phyloP scores from a whole-genome alignment of 1,140 invertebrate species.

The Scaptomyza hsui region DNA sequence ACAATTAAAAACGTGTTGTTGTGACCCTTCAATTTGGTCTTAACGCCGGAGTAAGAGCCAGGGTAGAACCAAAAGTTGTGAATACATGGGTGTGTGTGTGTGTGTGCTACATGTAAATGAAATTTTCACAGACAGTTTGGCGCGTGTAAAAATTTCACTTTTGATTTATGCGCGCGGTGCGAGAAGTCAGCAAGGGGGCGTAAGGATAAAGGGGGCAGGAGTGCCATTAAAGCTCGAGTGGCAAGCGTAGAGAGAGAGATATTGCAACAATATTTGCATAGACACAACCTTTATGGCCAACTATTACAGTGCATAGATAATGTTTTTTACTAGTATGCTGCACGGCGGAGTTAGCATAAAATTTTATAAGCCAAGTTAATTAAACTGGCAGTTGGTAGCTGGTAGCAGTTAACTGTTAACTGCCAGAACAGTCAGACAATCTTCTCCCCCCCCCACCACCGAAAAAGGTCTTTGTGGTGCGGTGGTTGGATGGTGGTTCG shows the following conservation, averaged over 20 bases:
- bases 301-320: slow-evolving; percentile 67
- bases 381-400: slow-evolving; percentile 48
- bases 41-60: background rate
- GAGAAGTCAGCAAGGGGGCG: slow-evolving; percentile 7
- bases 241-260: slow-evolving; percentile 14
- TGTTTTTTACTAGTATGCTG: slow-evolving; percentile 54
- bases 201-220: background rate
- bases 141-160: slow-evolving; percentile 80
- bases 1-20: slow-evolving; percentile 73
- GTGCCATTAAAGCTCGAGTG: slow-evolving; percentile 21
- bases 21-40: slow-evolving; percentile 36
- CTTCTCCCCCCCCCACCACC: background rate
- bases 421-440: slow-evolving; percentile 20
- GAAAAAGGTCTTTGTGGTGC: slow-evolving; percentile 18
- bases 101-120: slow-evolving; percentile 62
- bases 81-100: too few species aligned
- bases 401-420: slow-evolving; percentile 49
- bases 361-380: slow-evolving; percentile 80
- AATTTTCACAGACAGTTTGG: slow-evolving; percentile 76
- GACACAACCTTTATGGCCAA: slow-evolving; percentile 65
- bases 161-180: slow-evolving; percentile 60
- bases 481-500: too few species aligned
- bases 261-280: slow-evolving; percentile 80
- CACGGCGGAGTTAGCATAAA: slow-evolving; percentile 59
- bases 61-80: background rate